Evolutionary conservation across 1,140 invertebrate species (phyloP), one percentile per base, ranked within the genome.

Genomic region (Procambarus clarkii): DNA sequence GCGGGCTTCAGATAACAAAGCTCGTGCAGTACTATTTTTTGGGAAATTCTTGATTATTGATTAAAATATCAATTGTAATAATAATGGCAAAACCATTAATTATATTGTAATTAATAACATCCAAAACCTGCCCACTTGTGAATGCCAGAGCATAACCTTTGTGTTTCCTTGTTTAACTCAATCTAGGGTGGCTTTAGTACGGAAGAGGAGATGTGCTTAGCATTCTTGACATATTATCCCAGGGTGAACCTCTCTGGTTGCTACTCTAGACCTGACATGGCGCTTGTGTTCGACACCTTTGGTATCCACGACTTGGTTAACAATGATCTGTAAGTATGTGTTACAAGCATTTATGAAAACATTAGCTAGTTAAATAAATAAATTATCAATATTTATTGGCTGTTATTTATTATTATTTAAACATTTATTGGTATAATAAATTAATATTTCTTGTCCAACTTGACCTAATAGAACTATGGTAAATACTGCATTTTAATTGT

Each of bases 181-280:
- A 34, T 74, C 34, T 46, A 90, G 88, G 97, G 97, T 46, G 96
- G 96, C 86, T 94, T 96, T 80, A 96, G 96, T 58, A 96, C 96
- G 92, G 95, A 96, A 88, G 96, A 97, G 94, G 96, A 97, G 82
- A 90, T 90, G 88, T 90, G 88, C n/a, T 71, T 90, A 34, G 88
- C 88, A 8, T 90, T 90, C 69, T 94, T 96, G 91, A 94, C 97
- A 87, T 97, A 97, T 94, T 97, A 97, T 95, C 96, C 96, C 45
- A 95, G 96, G 92, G 96, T 96, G 93, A 96, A 96, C 93, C 94
- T 97, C 93, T 96, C 96, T 48, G 95, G 96, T 18, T 97, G 96
- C 94, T 96, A 96, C 93, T 96, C 96, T 92, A 94, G 96, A 89
- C 96, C 96, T 45, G 96, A 96, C 92, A 94, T 97, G 93, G 96